Conservation (phyloP, 2,888 invertebrate species). For the Germaria angustata region DNA sequence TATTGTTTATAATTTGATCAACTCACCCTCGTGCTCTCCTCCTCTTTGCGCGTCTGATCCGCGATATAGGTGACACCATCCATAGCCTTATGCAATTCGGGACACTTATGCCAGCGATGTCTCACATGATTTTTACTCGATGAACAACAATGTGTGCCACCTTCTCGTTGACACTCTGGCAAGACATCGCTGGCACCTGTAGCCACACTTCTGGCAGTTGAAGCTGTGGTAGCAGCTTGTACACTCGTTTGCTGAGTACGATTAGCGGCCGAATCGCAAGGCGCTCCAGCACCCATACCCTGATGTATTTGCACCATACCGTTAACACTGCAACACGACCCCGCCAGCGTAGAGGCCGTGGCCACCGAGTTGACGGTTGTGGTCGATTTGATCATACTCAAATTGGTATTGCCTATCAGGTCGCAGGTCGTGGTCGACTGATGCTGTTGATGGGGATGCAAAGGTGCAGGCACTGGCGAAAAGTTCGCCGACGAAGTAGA, state of each 20-base stretch:
- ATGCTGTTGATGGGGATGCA: conserved; percentile 79
- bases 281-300: conserved; percentile 75
- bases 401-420: conserved; percentile 76
- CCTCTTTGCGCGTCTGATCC: conserved; percentile 94
- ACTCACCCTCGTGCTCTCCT: conserved; percentile 93
- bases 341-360: conserved; percentile 78
- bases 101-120: conserved; percentile 93
- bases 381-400: conserved; percentile 80
- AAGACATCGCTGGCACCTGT: conserved; percentile 71
- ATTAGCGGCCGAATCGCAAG: conserved; percentile 75
- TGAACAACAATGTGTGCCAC: conserved; percentile 82
- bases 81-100: conserved; percentile 94
- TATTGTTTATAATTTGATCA: too few species aligned
- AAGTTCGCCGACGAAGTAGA: conserved; percentile 79
- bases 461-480: conserved; percentile 78
- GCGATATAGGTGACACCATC: conserved; percentile 95
- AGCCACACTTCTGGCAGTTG: conserved; percentile 66
- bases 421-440: conserved; percentile 80
- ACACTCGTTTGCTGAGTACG: conserved; percentile 69
- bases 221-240: conserved; percentile 42
- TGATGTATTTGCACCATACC: conserved; percentile 76
- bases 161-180: conserved; percentile 77
- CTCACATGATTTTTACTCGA: conserved; percentile 81
- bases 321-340: conserved; percentile 77
- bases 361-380: conserved; percentile 78